These are phyloP conservation scores for Magallana gigas DNA, from an alignment of 1,140 invertebrate species.

Conservation along the genomic window DNA sequence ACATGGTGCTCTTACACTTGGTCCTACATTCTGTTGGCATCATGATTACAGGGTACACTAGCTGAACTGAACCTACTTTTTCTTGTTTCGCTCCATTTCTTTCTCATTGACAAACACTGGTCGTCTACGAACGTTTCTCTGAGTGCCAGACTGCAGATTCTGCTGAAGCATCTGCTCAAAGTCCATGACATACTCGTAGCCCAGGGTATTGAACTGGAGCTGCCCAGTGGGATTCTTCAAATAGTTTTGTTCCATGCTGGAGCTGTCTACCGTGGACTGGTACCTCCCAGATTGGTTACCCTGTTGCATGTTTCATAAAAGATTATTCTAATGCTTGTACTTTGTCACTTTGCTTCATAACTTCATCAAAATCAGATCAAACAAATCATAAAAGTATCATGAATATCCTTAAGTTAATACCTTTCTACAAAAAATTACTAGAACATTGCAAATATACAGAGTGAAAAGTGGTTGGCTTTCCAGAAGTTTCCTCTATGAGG, in stretches of 20 bases:
- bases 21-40: neutral
- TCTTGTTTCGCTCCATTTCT: conserved; percentile 53
- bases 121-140: conserved; percentile 56
- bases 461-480: too few species aligned
- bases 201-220: conserved; percentile 53
- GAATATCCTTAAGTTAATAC: too few species aligned
- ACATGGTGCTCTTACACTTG: neutral
- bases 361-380: too few species aligned
- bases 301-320: neutral
- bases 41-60: too few species aligned
- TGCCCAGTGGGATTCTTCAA: conserved; percentile 48
- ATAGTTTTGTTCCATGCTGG: conserved; percentile 55
- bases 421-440: too few species aligned
- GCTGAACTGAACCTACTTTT: conserved; percentile 39
- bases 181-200: conserved; percentile 59
- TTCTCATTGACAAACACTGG: conserved; percentile 59
- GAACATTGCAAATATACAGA: too few species aligned
- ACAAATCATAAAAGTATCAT: too few species aligned
- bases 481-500: too few species aligned
- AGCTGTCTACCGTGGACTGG: conserved; percentile 49
- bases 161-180: conserved; percentile 64
- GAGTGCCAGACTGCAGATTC: conserved; percentile 54
- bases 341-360: too few species aligned
- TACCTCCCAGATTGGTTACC: neutral
- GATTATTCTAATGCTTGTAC: too few species aligned